Percentiles rank a stretch among this genome's conserved stretches.
Evolutionary conservation across 1,140 invertebrate genomes (phyloP).

Genomic region (Oryctes rhinoceros): DNA sequence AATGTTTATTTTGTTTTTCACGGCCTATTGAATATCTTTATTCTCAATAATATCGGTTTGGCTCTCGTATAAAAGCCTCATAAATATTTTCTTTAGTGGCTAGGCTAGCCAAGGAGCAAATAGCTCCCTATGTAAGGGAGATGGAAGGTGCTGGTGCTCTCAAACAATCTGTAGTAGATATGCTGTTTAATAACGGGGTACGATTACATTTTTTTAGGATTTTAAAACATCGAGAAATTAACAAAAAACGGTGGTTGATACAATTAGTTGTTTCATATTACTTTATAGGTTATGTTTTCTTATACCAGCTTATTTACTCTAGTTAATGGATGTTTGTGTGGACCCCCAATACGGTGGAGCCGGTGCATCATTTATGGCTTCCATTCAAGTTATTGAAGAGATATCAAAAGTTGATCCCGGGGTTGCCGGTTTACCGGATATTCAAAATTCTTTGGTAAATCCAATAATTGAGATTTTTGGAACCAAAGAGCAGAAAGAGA

Average conservation of each 20-base stretch:
- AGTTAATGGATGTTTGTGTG: conserved; percentile 94
- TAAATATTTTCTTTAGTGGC: conserved; percentile 68
- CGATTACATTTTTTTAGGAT: conserved; percentile 51
- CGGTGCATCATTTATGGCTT: conserved; percentile 86
- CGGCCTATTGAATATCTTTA: no score
- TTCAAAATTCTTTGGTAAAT: conserved; percentile 94
- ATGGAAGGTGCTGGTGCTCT: conserved; percentile 92
- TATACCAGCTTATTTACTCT: not conserved
- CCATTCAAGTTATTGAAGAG: conserved; percentile 91
- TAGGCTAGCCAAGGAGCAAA: conserved; percentile 87
- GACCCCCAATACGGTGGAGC: conserved; percentile 87
- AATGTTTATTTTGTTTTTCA: no score
- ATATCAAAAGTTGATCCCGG: conserved; percentile 91
- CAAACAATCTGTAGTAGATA: conserved; percentile 74
- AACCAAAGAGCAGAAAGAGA: conserved; percentile 82
- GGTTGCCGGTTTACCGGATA: conserved; percentile 86
- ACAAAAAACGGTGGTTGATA: no score
- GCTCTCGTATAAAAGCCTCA: not conserved
- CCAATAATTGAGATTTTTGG: conserved; percentile 86
- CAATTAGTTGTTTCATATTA: no score
- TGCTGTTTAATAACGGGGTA: conserved; percentile 87
- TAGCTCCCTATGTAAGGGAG: conserved; percentile 85
- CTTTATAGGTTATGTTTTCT: no score
- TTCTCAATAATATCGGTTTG: no score
- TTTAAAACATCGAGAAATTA: not conserved